A percentile compares a stretch with the other conserved stretches of the same genome.
phyloP scores from a whole-genome alignment of 2,888 invertebrate genomes.

The Pterobdella sp. region DNA sequence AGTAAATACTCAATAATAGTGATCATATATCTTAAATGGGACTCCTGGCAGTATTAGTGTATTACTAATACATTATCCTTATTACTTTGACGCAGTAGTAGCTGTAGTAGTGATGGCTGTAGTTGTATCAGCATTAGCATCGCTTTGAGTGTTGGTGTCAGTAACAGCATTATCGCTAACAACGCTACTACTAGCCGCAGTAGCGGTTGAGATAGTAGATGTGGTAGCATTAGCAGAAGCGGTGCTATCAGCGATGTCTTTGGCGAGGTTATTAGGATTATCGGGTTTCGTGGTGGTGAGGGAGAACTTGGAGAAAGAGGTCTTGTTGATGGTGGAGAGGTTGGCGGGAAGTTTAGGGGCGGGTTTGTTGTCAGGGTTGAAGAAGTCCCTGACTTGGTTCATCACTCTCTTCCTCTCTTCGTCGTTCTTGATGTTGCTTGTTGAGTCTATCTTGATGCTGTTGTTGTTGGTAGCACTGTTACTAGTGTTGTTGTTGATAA shows the following conservation, averaged over 20 bases:
- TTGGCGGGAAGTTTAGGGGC: constrained; percentile 27
- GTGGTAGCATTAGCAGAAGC: constrained; percentile 14
- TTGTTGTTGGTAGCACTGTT: constrained; percentile 5
- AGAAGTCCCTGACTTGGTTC: constrained; percentile 45
- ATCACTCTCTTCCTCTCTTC: constrained; percentile 46
- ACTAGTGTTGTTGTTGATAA: neutral
- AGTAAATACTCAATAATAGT: no score
- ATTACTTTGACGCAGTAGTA: constrained; percentile 10
- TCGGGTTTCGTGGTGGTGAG: neutral
- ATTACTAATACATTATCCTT: no score
- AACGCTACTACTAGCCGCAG: constrained; percentile 2
- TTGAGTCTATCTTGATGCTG: neutral
- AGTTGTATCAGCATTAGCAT: constrained; percentile 10
- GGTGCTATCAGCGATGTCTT: neutral
- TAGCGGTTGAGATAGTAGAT: constrained; percentile 8
- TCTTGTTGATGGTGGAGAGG: neutral
- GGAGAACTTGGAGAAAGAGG: neutral
- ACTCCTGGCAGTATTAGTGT: no score
- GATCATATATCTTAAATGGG: no score
- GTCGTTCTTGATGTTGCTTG: constrained; percentile 41
- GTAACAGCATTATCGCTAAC: neutral
- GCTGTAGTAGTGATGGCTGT: constrained; percentile 12
- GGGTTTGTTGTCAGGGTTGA: constrained; percentile 40
- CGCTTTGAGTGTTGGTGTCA: neutral
- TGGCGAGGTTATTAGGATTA: neutral